A percentile compares a stretch with the other conserved stretches of the same genome.
These are phyloP conservation scores for Terrapene triunguis DNA, from an alignment of 2,113 vertebrate species.

Conservation along the genomic window DNA sequence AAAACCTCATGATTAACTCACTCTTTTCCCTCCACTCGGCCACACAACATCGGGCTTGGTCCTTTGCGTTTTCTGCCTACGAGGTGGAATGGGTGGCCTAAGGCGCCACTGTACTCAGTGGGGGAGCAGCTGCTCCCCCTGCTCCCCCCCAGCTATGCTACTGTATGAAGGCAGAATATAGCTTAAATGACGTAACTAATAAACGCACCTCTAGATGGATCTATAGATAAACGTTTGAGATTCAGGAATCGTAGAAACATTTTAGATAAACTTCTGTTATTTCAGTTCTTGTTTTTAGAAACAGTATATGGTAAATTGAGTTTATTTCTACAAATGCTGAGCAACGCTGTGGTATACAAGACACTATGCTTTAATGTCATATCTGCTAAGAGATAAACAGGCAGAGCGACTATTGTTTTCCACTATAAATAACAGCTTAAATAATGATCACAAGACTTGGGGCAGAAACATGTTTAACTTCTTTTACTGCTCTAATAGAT, in stretches of 20 bases:
- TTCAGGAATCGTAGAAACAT: rapidly evolving
- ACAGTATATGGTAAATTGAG: background rate
- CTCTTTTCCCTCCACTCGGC: too few species aligned
- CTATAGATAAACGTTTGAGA: background rate
- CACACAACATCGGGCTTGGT: too few species aligned
- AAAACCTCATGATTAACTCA: too few species aligned
- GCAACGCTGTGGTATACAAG: background rate
- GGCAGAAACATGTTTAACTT: background rate
- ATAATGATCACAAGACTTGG: background rate
- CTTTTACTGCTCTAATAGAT: background rate
- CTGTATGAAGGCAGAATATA: background rate
- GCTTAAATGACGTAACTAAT: background rate
- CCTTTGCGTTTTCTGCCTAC: too few species aligned
- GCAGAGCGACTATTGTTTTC: background rate
- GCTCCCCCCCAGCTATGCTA: too few species aligned
- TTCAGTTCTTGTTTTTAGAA: background rate
- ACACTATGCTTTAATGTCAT: background rate
- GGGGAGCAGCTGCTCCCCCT: too few species aligned
- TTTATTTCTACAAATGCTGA: background rate
- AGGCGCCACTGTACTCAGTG: too few species aligned
- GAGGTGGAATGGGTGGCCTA: too few species aligned
- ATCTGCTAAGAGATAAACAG: background rate
- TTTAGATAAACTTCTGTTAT: background rate
- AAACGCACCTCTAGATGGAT: background rate
- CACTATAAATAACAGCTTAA: background rate